These are phyloP conservation scores for Aleiodes testaceus DNA, from an alignment of 2,888 invertebrate species.

Conservation along the genomic window DNA sequence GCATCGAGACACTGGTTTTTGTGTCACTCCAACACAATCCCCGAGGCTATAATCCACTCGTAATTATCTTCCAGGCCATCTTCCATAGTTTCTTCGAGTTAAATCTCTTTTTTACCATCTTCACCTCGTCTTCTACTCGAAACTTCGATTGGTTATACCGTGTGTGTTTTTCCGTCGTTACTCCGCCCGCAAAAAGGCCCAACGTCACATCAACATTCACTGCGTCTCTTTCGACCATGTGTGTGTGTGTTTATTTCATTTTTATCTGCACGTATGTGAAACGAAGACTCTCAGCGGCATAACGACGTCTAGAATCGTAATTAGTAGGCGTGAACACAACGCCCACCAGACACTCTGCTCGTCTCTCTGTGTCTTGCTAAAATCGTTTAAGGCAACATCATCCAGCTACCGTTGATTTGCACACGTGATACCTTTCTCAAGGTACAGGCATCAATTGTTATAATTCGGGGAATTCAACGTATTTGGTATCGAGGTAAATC, in stretches of 20 bases:
- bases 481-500: neutral
- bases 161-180: constrained; percentile 67
- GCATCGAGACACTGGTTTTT: constrained; percentile 72
- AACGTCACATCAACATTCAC: constrained; percentile 27
- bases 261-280: constrained; percentile 20
- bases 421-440: neutral
- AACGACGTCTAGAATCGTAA: constrained; percentile 70
- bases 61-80: constrained; percentile 26
- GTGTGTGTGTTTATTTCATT: constrained; percentile 27
- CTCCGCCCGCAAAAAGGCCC: constrained; percentile 48
- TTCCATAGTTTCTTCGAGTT: constrained; percentile 10
- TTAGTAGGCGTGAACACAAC: constrained; percentile 71
- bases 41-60: constrained; percentile 42
- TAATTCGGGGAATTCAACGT: neutral
- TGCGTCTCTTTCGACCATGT: neutral
- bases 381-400: constrained; percentile 55
- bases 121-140: constrained; percentile 37
- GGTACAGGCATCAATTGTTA: neutral
- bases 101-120: constrained; percentile 13
- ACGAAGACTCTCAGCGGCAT: constrained; percentile 46
- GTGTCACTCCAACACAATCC: constrained; percentile 65
- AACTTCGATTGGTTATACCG: constrained; percentile 68
- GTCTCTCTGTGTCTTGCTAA: constrained; percentile 57
- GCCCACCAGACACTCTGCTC: constrained; percentile 67
- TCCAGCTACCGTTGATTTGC: constrained; percentile 46